Evolutionary conservation across 1,140 invertebrate genomes (phyloP).

Genomic region (Bombus terrestris): DNA sequence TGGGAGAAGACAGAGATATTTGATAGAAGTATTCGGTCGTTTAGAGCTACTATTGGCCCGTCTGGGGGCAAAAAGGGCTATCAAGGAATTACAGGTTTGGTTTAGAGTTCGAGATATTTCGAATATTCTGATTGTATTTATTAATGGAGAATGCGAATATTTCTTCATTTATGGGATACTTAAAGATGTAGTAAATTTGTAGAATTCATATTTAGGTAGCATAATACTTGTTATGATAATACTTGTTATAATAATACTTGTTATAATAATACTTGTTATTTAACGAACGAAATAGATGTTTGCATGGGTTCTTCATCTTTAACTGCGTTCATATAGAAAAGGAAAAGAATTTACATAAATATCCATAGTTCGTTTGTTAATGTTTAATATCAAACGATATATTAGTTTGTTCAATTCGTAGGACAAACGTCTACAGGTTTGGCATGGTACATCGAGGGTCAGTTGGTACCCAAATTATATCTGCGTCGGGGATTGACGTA

Average conservation of each 20-base stretch:
- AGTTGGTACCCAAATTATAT: conserved; percentile 93
- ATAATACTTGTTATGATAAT: too few species aligned
- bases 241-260: too few species aligned
- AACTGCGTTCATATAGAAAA: too few species aligned
- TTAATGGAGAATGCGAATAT: too few species aligned
- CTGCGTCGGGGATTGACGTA: conserved; percentile 93
- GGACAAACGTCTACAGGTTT: conserved; percentile 84
- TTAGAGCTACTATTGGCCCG: conserved; percentile 91
- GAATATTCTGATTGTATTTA: too few species aligned
- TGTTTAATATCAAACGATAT: not conserved
- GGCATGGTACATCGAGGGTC: conserved; percentile 94
- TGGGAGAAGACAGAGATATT: conserved; percentile 92
- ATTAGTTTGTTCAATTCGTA: conserved; percentile 56
- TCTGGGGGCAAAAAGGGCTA: conserved; percentile 90
- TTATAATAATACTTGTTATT: too few species aligned
- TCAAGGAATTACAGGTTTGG: conserved; percentile 87
- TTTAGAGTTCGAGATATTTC: not conserved
- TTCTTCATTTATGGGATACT: too few species aligned
- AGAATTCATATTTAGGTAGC: too few species aligned
- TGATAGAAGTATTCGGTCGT: conserved; percentile 89
- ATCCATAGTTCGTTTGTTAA: too few species aligned
- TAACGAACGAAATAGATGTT: too few species aligned
- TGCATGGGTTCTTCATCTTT: too few species aligned
- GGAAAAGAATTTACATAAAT: not conserved
- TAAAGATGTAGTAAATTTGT: too few species aligned